Evolutionary conservation across 2,113 vertebrate species (phyloP).

Genomic region (Seriola dumerili): DNA sequence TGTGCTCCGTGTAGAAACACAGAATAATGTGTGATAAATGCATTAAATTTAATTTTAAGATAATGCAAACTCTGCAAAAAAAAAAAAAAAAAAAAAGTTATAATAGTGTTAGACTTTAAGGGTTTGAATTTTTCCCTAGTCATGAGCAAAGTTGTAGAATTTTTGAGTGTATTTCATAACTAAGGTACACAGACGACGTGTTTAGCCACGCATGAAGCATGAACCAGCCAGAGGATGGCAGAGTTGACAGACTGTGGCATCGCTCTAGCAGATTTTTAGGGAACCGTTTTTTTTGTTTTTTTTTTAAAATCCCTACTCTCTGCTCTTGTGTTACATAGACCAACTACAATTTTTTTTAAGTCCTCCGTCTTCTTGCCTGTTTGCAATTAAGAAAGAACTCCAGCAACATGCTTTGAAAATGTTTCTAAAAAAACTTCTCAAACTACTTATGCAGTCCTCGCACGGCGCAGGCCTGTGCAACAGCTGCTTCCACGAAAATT

Average conservation of each 20-base stretch:
- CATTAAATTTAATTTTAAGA: neutral
- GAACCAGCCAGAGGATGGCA: slow-evolving; percentile 25
- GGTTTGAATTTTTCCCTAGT: neutral
- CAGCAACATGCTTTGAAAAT: neutral
- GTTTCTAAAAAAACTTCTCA: slow-evolving; percentile 7
- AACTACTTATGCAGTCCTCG: slow-evolving; percentile 14
- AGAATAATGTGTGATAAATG: slow-evolving; percentile 2
- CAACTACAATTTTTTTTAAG: neutral
- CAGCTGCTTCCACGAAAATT: slow-evolving; percentile 41
- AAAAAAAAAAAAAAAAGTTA: neutral
- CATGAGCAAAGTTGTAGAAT: neutral
- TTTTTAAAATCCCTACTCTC: neutral
- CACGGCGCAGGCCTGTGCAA: slow-evolving; percentile 6
- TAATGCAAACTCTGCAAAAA: neutral
- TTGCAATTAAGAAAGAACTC: slow-evolving; percentile 5
- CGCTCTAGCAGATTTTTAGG: slow-evolving; percentile 12
- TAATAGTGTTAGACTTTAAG: neutral
- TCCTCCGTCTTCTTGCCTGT: neutral
- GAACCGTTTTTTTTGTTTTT: too few relatives aligned
- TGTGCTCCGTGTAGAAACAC: slow-evolving; percentile 1
- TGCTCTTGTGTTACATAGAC: neutral
- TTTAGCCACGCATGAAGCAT: slow-evolving; percentile 39
- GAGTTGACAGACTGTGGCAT: slow-evolving; percentile 28
- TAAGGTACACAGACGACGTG: neutral
- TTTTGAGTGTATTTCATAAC: neutral